phyloP scores from a whole-genome alignment of 2,888 invertebrate genomes.

The Clunio marinus region DNA sequence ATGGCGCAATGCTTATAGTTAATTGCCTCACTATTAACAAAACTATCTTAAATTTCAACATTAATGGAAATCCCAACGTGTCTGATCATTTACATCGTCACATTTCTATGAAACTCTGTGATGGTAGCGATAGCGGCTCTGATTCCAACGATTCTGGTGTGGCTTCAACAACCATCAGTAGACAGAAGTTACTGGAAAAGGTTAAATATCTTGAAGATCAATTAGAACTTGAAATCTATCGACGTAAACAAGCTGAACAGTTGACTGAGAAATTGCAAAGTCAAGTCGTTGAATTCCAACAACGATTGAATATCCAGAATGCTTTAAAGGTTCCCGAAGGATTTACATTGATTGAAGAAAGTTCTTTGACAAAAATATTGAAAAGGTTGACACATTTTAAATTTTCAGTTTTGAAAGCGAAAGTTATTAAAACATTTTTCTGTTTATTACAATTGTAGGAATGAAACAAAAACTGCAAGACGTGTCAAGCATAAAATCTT shows the following conservation, averaged over 20 bases:
- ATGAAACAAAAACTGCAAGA: background rate
- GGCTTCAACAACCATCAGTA: slow-evolving; percentile 40
- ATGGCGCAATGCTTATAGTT: slow-evolving; percentile 56
- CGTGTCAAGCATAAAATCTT: background rate
- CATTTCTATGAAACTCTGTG: slow-evolving; percentile 53
- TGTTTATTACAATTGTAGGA: background rate
- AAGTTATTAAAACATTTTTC: too few species aligned
- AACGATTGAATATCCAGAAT: slow-evolving; percentile 41
- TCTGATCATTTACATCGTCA: slow-evolving; percentile 53
- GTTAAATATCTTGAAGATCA: slow-evolving; percentile 56
- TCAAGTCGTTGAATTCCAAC: slow-evolving; percentile 55
- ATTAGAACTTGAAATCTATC: slow-evolving; percentile 58
- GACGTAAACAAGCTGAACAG: slow-evolving; percentile 61
- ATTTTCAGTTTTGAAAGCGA: background rate
- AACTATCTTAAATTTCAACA: slow-evolving; percentile 64
- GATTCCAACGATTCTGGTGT: slow-evolving; percentile 41
- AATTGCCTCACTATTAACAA: slow-evolving; percentile 62
- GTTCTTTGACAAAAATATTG: slow-evolving; percentile 44
- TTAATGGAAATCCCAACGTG: slow-evolving; percentile 59
- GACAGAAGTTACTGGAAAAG: background rate
- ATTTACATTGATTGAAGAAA: slow-evolving; percentile 45
- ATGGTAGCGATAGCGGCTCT: slow-evolving; percentile 44
- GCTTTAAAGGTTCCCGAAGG: slow-evolving; percentile 44
- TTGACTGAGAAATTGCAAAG: slow-evolving; percentile 59
- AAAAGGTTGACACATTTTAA: background rate